Conservation (phyloP, 2,888 invertebrate species). For the Malachius bipustulatus region DNA sequence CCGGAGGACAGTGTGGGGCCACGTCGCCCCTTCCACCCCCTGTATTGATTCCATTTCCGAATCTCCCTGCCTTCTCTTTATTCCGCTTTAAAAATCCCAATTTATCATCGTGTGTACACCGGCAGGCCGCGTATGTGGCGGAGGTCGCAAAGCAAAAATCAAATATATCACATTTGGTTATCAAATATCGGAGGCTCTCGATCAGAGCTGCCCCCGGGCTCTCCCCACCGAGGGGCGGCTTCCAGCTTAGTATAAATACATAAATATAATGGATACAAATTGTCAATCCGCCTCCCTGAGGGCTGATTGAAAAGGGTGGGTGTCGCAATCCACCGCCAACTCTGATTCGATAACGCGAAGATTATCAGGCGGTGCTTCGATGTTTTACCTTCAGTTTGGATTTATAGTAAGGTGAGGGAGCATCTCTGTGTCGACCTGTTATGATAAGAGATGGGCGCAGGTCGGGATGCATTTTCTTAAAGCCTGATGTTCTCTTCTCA, state of each 20-base stretch:
- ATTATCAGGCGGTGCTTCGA: constrained; percentile 24
- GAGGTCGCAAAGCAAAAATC: constrained; percentile 28
- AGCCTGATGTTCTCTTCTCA: too few relatives aligned
- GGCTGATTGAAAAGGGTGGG: constrained; percentile 31
- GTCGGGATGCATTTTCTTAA: too few relatives aligned
- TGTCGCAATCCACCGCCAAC: constrained; percentile 18
- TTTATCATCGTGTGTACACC: constrained; percentile 24
- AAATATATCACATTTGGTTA: constrained; percentile 33
- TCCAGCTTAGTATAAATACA: constrained; percentile 34
- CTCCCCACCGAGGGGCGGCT: constrained; percentile 26
- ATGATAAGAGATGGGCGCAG: too few relatives aligned
- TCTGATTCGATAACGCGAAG: constrained; percentile 25
- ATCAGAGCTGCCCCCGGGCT: constrained; percentile 30
- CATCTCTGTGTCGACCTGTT: too few relatives aligned
- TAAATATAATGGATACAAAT: constrained; percentile 37
- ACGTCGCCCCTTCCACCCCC: too few relatives aligned
- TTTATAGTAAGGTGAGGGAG: too few relatives aligned
- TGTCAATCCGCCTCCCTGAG: constrained; percentile 34
- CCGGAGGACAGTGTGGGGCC: too few relatives aligned
- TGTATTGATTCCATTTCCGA: constrained; percentile 24
- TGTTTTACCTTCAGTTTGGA: constrained; percentile 18
- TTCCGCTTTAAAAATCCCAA: constrained; percentile 24
- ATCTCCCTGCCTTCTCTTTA: constrained; percentile 25
- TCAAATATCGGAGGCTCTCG: constrained; percentile 31
- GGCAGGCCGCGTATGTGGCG: constrained; percentile 18